Evolutionary conservation across 2,113 vertebrate genomes (phyloP), one percentile per base, ranked within the genome.

Genomic region (Lipophrys pholis): DNA sequence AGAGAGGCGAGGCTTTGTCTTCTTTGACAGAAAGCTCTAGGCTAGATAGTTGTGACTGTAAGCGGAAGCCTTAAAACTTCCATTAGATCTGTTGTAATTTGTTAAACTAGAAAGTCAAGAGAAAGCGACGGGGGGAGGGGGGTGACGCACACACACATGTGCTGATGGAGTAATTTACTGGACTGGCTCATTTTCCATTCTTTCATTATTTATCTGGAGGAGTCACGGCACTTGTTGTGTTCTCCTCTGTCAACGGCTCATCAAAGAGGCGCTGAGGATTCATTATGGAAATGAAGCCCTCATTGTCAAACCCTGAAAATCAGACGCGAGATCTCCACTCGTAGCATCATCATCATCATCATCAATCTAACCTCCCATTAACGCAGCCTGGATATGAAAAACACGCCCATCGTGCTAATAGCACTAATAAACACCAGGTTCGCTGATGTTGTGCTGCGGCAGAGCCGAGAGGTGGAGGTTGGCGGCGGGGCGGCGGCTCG

Each of bases 331-430:
- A 73, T 85, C 83, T 86, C 30, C 61, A 66, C 53, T 54, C 49
- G 0, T 21, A 80, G 38, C 69, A 74, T 89, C 87, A 83, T 83
- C 83, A 81, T 89, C 81, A 73, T 61, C 64, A 83, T 74, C 77
- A 87, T 89, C 89, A 80, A 80, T 91, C 86, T 83, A 85, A 86
- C 71, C 86, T 87, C 85, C 82, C 84, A 84, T 88, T 90, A 89
- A 70, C 81, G 38, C n/a, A 11, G 73, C 56, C 73, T 45, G 70
- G 57, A 78, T 84, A 78, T 86, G 76, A 79, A 78, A 85, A 85
- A 84, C 74, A 81, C 6, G 78, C 83, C 73, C 66, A 4, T 12
- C 67, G 30, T 73, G 7, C 69, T 84, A 90, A 89, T 80, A 49
- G 76, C 68, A 30, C 76, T 72, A 86, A 90, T 81, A 86, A 91